Percentiles rank a stretch among this genome's conserved stretches.
Conservation (phyloP, 2,888 invertebrate species). For the Furcula furcula region DNA sequence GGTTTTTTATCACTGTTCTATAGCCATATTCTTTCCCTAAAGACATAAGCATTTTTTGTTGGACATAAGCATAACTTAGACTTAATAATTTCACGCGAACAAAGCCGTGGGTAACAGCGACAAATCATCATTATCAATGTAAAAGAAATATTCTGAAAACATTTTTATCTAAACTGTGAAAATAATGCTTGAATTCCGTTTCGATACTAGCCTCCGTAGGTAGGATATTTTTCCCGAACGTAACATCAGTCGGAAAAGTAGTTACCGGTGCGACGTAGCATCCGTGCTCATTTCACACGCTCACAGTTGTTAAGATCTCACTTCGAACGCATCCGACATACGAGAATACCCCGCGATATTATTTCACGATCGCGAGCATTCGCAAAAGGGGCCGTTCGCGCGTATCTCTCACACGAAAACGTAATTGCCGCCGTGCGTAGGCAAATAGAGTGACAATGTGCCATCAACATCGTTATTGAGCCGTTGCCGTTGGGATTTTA, state of each 20-base stretch:
- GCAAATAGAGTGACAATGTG: constrained; percentile 35
- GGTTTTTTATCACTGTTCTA: too few species aligned
- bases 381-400: constrained; percentile 40
- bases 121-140: not conserved
- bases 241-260: constrained; percentile 73
- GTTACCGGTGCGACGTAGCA: constrained; percentile 76
- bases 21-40: too few species aligned
- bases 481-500: constrained; percentile 29
- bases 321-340: constrained; percentile 34
- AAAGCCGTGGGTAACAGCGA: too few species aligned
- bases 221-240: constrained; percentile 53
- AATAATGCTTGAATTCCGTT: constrained; percentile 22
- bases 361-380: constrained; percentile 58
- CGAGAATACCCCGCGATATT: constrained; percentile 52
- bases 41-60: too few species aligned
- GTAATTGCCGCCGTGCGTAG: constrained; percentile 33
- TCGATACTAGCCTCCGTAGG: constrained; percentile 25
- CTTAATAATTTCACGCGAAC: too few species aligned
- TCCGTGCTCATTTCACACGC: constrained; percentile 60
- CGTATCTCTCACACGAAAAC: constrained; percentile 20
- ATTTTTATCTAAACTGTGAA: constrained; percentile 34
- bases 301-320: constrained; percentile 41
- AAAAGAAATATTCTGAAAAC: not conserved
- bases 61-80: too few species aligned
- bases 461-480: constrained; percentile 34